Percentiles rank a stretch among this genome's conserved stretches.
phyloP scores from a whole-genome alignment of 2,113 vertebrate species.

The Copsychus sechellarum region DNA sequence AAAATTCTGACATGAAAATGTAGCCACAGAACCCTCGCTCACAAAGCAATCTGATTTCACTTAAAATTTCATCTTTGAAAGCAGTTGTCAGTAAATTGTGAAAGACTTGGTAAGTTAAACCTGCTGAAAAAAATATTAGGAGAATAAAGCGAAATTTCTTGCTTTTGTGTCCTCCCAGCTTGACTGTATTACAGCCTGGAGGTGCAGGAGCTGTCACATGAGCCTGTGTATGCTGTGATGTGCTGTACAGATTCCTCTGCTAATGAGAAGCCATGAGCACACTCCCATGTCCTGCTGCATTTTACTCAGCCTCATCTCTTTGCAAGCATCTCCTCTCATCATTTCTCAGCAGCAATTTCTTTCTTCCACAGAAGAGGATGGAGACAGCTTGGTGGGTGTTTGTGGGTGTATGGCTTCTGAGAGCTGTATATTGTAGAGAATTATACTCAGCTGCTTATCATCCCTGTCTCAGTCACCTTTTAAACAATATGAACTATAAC shows the following conservation, averaged over 20 bases:
- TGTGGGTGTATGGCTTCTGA: neutral
- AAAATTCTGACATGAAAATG: neutral
- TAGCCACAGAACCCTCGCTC: neutral
- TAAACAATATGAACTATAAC: neutral
- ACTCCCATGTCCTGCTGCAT: neutral
- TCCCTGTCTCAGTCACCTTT: neutral
- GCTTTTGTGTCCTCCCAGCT: conserved; percentile 1
- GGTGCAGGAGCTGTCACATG: neutral
- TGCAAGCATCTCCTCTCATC: conserved; percentile 2
- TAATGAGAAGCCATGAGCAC: conserved; percentile 42
- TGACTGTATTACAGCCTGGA: neutral
- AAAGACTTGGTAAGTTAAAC: neutral
- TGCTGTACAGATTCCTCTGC: neutral
- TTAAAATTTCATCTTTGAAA: conserved; percentile 17
- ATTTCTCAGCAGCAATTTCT: conserved; percentile 9
- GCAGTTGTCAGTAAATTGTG: neutral
- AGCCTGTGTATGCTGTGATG: neutral
- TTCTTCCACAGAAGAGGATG: neutral
- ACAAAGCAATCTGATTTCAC: conserved; percentile 1
- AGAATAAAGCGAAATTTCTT: conserved; percentile 9
- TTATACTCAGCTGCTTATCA: neutral
- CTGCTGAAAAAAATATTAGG: conserved; percentile 20
- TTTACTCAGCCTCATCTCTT: neutral
- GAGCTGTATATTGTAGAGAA: neutral
- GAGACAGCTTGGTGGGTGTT: neutral